Evolutionary conservation across 1,140 invertebrate species (phyloP), one percentile per base, ranked within the genome.

Genomic region (Formica selysi): DNA sequence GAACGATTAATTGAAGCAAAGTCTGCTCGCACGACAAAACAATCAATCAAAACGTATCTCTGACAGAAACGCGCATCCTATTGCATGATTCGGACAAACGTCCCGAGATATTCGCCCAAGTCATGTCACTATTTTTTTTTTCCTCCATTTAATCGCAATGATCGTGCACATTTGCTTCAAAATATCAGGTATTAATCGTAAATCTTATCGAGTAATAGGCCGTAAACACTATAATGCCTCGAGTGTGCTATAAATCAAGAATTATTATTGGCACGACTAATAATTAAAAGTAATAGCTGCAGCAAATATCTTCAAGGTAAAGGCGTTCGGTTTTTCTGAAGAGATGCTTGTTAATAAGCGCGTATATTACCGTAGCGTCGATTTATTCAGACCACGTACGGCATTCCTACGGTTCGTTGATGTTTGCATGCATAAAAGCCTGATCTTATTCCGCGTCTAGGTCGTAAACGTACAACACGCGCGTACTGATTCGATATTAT

Each of bases 201-300:
- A 89, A 90, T 90, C 89, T 87, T 44, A 13, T 51, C 48, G 79
- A 65, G 59, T 86, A 90, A 90, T 54, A n/a, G 65, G 59, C 44
- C 70, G 76, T 90, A 87, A 90, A 90, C 79, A 67, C 36, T 64
- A 36, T 71, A 86, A 73, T 70, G 64, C 70, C 87, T 85, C 59
- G 70, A 87, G 67, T 76, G 38, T 41, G 62, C 22, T 68, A 67
- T 87, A 89, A 90, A 89, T 90, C 80, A 80, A 54, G 70, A 62
- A 51, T 90, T 89, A 89, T 89, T 87, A 90, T 90, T 87, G 88
- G 64, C 59, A 48, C 57, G 64, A 57, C 32, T 73, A 64, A 87
- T 90, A 90, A 90, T 90, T 90, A 87, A 59, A 79, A 84, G 54
- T 90, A 90, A 90, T 87, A 85, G 71, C 64, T 13, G 16, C 61